Evolutionary conservation across 1,140 invertebrate genomes (phyloP), one percentile per base, ranked within the genome.

Genomic region (Phortica variegata): DNA sequence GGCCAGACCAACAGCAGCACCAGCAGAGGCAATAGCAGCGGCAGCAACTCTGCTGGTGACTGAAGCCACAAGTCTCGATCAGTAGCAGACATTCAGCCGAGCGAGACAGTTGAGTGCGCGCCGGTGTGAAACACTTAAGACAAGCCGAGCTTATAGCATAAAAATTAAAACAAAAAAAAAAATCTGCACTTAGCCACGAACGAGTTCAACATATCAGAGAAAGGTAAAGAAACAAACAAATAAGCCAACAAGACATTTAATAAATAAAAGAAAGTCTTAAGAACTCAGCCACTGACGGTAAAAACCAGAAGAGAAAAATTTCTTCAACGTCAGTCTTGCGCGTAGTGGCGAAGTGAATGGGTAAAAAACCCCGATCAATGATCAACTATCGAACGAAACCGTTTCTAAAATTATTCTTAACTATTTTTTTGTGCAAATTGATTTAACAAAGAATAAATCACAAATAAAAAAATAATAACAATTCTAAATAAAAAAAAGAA

Each of bases 1-100:
- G n/a, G n/a, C n/a, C n/a, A n/a, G n/a, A n/a, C n/a, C n/a, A 41
- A 42, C 43, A 41, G 18, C 43, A 40, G 8, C 21, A 39, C 10
- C 50, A 43, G 29, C 54, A 34, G 45, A 37, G 37, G 40, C 45
- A 57, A 56, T 57, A 56, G 56, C 47, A 29, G 43, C 56, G 45
- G 44, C 40, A 47, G 52, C 53, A 63, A 61, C 54, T 71, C 53
- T 60, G 59, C 52, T 73, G 70, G 70, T 73, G 68, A 73, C 65
- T 63, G 44, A 63, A 68, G 65, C 54, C 49, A 49, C 34, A 41
- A 60, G 47, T 52, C 58, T 54, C 53, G 70, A 73, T 73, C 70
- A 73, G 70, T 73, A 70, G 65, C 62, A 73, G 65, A 73, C 70
- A 61, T 61, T 68, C 55, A 65, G 65, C 73, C 70, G 70, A 65